These are phyloP conservation scores for Achatina immaculata DNA, from an alignment of 1,140 invertebrate species.

Conservation along the genomic window DNA sequence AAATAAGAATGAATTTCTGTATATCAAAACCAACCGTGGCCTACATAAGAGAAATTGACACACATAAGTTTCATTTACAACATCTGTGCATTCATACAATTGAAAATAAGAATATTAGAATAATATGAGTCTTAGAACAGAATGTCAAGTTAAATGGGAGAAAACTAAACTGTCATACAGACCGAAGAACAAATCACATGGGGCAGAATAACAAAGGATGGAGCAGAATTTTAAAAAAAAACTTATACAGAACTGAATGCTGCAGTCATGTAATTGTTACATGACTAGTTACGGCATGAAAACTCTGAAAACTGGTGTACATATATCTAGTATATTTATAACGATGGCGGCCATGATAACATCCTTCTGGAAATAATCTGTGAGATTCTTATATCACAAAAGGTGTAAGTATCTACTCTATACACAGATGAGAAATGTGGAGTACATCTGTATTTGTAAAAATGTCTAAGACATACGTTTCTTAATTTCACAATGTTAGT, in stretches of 20 bases:
- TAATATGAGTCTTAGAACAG: too few relatives aligned
- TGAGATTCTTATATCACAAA: conserved; percentile 16
- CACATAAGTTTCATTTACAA: too few relatives aligned
- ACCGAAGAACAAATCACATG: too few relatives aligned
- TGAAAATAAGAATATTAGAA: too few relatives aligned
- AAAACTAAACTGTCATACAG: too few relatives aligned
- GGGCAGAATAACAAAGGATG: too few relatives aligned
- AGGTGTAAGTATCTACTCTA: neutral
- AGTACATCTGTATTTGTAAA: neutral
- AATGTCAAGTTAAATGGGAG: too few relatives aligned
- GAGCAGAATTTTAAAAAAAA: too few relatives aligned
- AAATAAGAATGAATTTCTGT: too few relatives aligned
- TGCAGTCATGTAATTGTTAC: neutral
- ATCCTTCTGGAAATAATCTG: neutral
- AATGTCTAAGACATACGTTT: neutral
- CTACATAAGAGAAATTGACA: too few relatives aligned
- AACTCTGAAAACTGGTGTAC: neutral
- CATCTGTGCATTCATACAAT: too few relatives aligned
- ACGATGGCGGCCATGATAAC: neutral
- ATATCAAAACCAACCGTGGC: too few relatives aligned
- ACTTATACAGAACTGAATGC: neutral
- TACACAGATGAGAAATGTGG: neutral
- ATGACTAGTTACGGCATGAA: neutral
- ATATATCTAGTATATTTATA: neutral
- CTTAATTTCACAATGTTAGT: neutral